Conservation (phyloP, 37 sponge, comb jelly and placozoan genomes). For the Eunapius fragilis region DNA sequence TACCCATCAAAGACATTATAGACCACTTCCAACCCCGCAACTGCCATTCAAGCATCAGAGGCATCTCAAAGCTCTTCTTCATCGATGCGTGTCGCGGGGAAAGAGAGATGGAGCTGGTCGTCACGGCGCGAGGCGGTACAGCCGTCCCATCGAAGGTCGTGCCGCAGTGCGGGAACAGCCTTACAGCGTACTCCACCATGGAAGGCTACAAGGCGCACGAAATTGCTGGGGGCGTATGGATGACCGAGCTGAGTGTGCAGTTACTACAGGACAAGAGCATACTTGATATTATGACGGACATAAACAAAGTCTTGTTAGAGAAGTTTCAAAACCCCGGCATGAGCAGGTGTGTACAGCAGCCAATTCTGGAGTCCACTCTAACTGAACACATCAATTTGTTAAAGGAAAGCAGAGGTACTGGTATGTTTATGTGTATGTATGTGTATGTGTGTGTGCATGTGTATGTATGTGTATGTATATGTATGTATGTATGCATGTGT, state of each 20-base stretch:
- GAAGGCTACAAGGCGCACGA: slow-evolving; percentile 35
- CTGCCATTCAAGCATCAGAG: background rate
- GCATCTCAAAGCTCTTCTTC: slow-evolving; percentile 46
- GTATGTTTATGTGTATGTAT: background rate
- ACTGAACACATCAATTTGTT: background rate
- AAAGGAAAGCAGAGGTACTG: background rate
- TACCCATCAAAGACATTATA: slow-evolving; percentile 4
- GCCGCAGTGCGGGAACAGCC: slow-evolving; percentile 21
- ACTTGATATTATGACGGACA: background rate
- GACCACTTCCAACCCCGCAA: slow-evolving; percentile 17
- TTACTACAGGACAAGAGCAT: background rate
- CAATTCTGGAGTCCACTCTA: background rate
- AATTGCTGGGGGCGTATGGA: slow-evolving; percentile 38
- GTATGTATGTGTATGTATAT: background rate
- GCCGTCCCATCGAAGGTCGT: slow-evolving; percentile 25
- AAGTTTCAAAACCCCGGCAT: background rate
- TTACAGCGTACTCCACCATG: slow-evolving; percentile 52
- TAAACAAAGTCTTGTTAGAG: background rate
- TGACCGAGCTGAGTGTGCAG: background rate
- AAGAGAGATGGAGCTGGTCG: background rate
- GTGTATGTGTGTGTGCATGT: background rate
- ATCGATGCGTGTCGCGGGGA: slow-evolving; percentile 66
- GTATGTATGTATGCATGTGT: background rate
- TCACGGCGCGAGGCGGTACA: slow-evolving; percentile 11
- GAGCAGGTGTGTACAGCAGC: background rate